Evolutionary conservation across 2,113 vertebrate genomes (phyloP).

Genomic region (Ammodytes marinus): DNA sequence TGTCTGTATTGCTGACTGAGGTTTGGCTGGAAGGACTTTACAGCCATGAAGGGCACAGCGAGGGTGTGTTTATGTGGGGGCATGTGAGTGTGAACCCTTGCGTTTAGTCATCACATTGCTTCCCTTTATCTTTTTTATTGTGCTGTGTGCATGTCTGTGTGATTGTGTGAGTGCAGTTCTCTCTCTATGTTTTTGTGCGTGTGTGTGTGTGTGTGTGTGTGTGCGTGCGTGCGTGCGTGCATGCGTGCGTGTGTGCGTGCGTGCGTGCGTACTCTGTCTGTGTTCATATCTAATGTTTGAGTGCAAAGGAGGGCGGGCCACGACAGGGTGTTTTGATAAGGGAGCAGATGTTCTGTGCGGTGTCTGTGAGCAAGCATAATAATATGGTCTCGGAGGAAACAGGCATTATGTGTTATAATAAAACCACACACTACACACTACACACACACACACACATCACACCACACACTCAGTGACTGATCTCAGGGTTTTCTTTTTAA

Average conservation of each 20-base stretch:
- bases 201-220: background rate
- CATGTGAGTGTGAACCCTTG: conserved; percentile 22
- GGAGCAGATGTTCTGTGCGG: conserved; percentile 45
- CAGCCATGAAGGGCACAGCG: conserved; percentile 52
- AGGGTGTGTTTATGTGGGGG: conserved; percentile 60
- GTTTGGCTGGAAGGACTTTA: conserved; percentile 59
- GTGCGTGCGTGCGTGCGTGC: background rate
- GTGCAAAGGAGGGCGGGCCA: conserved; percentile 26
- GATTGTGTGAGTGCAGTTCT: background rate
- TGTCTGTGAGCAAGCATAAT: background rate
- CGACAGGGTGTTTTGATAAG: conserved; percentile 26
- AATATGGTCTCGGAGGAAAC: conserved; percentile 8
- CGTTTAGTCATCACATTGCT: conserved; percentile 38
- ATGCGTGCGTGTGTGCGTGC: conserved; percentile 7
- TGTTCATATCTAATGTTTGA: conserved; percentile 33
- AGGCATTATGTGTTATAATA: conserved; percentile 14
- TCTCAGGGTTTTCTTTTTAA: background rate
- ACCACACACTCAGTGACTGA: background rate
- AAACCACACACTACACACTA: background rate
- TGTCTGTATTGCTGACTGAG: conserved; percentile 64
- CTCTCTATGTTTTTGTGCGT: background rate
- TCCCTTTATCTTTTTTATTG: conserved; percentile 22
- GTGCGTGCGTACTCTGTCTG: background rate
- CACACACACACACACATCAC: background rate
- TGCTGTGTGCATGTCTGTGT: background rate